Percentiles rank a stretch among this genome's conserved stretches.
phyloP scores from a whole-genome alignment of 2,797 vertebrate species.

The Melopsittacus undulatus region DNA sequence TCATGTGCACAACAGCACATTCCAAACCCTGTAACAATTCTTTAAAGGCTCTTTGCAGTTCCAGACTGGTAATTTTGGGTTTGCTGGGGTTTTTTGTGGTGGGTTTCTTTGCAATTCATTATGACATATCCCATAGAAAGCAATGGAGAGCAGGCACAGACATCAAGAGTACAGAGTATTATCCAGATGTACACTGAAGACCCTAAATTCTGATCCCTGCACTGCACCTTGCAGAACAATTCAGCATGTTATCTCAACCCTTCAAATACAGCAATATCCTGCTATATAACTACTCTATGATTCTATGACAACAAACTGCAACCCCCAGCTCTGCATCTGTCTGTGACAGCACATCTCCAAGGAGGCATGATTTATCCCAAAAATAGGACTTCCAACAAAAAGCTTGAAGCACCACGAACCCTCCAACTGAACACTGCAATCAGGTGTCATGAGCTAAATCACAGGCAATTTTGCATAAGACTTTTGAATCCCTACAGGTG shows the following conservation, averaged over 20 bases:
- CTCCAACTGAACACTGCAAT: not conserved
- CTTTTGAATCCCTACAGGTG: not conserved
- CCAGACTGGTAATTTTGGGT: not conserved
- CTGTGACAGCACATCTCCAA: not conserved
- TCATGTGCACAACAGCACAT: not conserved
- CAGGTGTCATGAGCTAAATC: not conserved
- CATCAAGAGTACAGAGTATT: not conserved
- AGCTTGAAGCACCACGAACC: not conserved
- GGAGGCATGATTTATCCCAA: not conserved
- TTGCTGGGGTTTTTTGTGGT: not conserved
- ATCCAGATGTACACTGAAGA: not conserved
- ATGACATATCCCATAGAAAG: not conserved
- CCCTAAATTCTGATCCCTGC: not conserved
- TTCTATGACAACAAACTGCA: not conserved
- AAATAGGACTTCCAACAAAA: conserved; percentile 6
- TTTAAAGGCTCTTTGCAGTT: not conserved
- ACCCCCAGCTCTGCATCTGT: not conserved
- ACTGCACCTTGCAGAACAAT: not conserved
- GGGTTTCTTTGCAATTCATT: not conserved
- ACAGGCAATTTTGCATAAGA: not conserved
- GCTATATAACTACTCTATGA: not conserved
- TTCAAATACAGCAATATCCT: not conserved
- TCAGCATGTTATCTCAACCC: not conserved
- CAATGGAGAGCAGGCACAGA: not conserved
- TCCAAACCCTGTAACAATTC: not conserved